Evolutionary conservation across 2,797 vertebrate species (phyloP), one percentile per base, ranked within the genome.

Genomic region (Poeciliopsis turneri): DNA sequence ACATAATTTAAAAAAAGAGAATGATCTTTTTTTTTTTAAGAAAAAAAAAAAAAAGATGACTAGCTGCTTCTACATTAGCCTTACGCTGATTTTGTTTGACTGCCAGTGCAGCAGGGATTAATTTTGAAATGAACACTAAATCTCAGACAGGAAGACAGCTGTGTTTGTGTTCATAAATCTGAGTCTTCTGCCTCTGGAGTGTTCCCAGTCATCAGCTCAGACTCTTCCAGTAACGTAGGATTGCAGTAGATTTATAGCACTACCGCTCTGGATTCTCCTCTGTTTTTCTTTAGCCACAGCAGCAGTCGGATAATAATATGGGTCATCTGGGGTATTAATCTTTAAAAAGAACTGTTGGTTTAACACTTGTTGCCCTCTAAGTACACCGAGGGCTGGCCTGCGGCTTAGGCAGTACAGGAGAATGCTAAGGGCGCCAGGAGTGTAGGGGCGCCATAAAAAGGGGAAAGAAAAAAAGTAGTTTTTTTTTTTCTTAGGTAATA

Each of bases 281-380:
- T 72, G 9, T 83, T 61, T 16, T 39, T 30, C 74, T 75, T 41
- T 88, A 77, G 45, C 11, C 47, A 43, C n/a, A 10, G 15, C 68
- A 74, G 77, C 84, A 86, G 78, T 77, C 71, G 79, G 76, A 76
- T 36, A 25, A 47, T 53, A 16, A 41, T 28, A 69, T 36, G 16
- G 11, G 39, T 82, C 82, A 64, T 74, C 33, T 0, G 11, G 75
- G 73, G 72, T 20, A 28, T 46, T 15, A n/a, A 30, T 30, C 43
- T 74, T 9, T n/a, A 55, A 69, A 78, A 75, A 61, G 41, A 0
- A n/a, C 5, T 78, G 49, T 80, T 82, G 81, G 70, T 77, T 79
- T 72, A 80, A 79, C 72, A 8, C 5, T 28, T 41, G 41, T 69
- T 70, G 81, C 73, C 81, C 75, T 78, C 72, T 41, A 36, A 18